Evolutionary conservation across 2,888 invertebrate genomes (phyloP).

Genomic region (Tholera decimalis): DNA sequence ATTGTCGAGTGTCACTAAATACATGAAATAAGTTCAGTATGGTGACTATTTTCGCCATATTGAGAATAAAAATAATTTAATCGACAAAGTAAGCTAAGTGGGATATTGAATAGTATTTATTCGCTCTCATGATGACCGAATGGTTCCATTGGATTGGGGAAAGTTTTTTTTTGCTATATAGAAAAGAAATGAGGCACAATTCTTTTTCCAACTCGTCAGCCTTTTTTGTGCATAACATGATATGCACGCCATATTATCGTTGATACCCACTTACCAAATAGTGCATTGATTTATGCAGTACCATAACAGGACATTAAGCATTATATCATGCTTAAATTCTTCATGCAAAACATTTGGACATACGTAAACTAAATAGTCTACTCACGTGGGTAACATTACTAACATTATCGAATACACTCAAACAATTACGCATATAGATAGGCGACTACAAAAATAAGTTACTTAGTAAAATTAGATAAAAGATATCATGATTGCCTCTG

Average conservation of each 20-base stretch:
- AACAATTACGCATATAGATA: background rate
- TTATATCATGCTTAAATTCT: background rate
- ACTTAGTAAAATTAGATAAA: no score
- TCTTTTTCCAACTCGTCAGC: background rate
- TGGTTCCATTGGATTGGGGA: no score
- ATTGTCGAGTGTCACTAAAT: no score
- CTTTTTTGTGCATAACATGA: background rate
- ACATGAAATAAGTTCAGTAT: no score
- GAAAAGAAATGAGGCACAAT: background rate
- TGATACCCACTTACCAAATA: conserved; percentile 5
- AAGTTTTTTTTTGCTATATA: no score
- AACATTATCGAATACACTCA: background rate
- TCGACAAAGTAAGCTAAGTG: no score
- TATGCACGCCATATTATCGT: background rate
- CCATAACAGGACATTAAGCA: background rate
- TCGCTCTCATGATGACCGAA: no score
- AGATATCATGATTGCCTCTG: no score
- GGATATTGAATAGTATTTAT: no score
- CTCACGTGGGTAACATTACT: background rate
- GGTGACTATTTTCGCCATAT: no score
- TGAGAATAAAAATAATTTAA: no score
- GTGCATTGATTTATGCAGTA: background rate
- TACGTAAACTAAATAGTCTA: background rate
- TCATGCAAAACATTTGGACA: background rate
- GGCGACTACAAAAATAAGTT: no score